These are phyloP conservation scores for Zonitis immaculata DNA, from an alignment of 2,888 invertebrate species.

Conservation along the genomic window DNA sequence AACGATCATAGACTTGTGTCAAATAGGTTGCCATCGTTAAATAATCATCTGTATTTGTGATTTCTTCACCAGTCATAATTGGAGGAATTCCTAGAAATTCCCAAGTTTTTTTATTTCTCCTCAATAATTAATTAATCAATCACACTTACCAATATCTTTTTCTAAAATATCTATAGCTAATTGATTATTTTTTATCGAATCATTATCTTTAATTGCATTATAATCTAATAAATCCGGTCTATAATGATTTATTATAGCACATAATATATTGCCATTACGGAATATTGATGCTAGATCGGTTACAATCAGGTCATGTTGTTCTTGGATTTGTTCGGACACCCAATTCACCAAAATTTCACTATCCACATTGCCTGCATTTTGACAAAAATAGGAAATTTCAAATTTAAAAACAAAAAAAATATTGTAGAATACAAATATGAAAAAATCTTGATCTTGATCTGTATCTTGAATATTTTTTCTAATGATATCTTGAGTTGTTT, in stretches of 20 bases:
- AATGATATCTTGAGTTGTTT: too few relatives aligned
- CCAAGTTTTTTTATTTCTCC: too few relatives aligned
- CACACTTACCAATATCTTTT: conserved; percentile 67
- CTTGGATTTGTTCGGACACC: conserved; percentile 68
- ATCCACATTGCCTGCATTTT: conserved; percentile 45
- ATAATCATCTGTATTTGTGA: conserved; percentile 67
- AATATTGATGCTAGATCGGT: conserved; percentile 68
- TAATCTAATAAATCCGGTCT: conserved; percentile 85
- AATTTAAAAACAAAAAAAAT: too few relatives aligned
- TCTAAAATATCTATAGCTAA: conserved; percentile 83
- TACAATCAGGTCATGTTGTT: conserved; percentile 58
- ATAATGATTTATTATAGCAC: conserved; percentile 77
- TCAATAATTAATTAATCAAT: not conserved
- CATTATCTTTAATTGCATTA: conserved; percentile 59
- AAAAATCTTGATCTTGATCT: too few relatives aligned
- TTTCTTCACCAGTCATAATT: conserved; percentile 74
- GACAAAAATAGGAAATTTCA: too few relatives aligned
- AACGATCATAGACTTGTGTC: conserved; percentile 82
- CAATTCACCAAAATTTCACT: conserved; percentile 73
- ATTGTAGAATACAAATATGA: too few relatives aligned
- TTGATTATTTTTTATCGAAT: conserved; percentile 67
- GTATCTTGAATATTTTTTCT: too few relatives aligned
- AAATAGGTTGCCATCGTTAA: conserved; percentile 77
- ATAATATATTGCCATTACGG: conserved; percentile 62
- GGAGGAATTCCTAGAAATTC: conserved; percentile 58